Percentiles rank a stretch among this genome's conserved stretches.
Conservation (phyloP, 2,797 vertebrate genomes). For the Cephalopachus bancanus region DNA sequence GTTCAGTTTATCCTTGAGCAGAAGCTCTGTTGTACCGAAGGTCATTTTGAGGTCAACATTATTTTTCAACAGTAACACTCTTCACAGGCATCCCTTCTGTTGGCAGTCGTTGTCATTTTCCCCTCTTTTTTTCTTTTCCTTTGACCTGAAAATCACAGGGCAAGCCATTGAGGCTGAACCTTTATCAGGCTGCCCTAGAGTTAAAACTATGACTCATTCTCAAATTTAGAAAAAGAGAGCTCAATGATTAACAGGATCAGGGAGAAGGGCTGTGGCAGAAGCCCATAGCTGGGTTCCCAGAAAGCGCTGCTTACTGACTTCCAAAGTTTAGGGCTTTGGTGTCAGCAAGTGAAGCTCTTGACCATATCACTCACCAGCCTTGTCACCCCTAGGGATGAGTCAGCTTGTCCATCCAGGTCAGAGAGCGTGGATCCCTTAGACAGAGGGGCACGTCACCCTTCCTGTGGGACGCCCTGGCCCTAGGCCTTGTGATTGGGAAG, state of each 20-base stretch:
- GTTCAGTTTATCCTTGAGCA: neutral
- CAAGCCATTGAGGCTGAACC: slow-evolving; percentile 31
- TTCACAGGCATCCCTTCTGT: slow-evolving; percentile 34
- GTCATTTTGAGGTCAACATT: slow-evolving; percentile 72
- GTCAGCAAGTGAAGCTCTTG: slow-evolving; percentile 29
- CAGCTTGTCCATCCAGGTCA: neutral
- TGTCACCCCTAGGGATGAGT: slow-evolving; percentile 1
- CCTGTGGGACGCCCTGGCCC: neutral
- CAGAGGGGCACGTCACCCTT: neutral
- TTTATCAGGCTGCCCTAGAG: slow-evolving; percentile 43
- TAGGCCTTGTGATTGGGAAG: neutral
- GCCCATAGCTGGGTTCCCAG: slow-evolving; percentile 11
- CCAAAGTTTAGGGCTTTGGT: neutral
- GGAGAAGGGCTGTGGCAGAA: neutral
- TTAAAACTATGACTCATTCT: slow-evolving; percentile 51
- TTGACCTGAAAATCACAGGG: slow-evolving; percentile 77
- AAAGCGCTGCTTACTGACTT: neutral
- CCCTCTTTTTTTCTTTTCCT: slow-evolving; percentile 60
- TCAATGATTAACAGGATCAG: slow-evolving; percentile 74
- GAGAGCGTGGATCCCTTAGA: neutral
- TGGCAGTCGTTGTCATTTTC: slow-evolving; percentile 31
- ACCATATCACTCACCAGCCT: slow-evolving; percentile 37
- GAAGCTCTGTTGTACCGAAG: slow-evolving; percentile 4
- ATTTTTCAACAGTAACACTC: slow-evolving; percentile 65
- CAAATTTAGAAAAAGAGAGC: slow-evolving; percentile 64